These are phyloP conservation scores for Heliconius charithonia DNA, from an alignment of 2,888 invertebrate species.

Conservation along the genomic window DNA sequence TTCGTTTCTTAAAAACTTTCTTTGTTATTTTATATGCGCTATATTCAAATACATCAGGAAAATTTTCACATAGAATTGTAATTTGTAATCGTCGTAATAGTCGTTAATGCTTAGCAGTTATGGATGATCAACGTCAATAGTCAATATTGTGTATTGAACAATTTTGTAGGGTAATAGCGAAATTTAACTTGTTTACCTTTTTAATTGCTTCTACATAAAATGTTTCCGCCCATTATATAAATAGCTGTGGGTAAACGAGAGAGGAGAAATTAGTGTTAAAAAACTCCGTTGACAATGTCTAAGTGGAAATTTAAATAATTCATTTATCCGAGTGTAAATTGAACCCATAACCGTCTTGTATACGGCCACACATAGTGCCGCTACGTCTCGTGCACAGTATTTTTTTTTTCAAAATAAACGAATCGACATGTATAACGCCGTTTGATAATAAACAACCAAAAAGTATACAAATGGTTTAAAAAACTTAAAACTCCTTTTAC, in stretches of 20 bases:
- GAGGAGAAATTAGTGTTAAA: no score
- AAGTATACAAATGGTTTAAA: not conserved
- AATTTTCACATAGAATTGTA: not conserved
- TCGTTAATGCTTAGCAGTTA: not conserved
- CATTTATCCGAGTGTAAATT: no score
- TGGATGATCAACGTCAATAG: not conserved
- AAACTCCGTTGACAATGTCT: no score
- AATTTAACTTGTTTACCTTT: not conserved
- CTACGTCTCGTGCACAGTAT: no score
- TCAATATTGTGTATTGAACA: not conserved
- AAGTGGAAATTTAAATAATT: no score
- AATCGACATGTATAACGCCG: not conserved
- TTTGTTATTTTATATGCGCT: not conserved
- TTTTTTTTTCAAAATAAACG: no score
- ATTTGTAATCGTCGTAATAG: not conserved
- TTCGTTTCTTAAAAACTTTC: conserved; percentile 7
- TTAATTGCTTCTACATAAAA: not conserved
- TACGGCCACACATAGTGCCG: no score
- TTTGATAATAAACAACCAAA: not conserved
- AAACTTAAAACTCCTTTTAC: not conserved
- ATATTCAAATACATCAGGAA: not conserved
- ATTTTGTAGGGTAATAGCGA: conserved; percentile 3
- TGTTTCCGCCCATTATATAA: not conserved
- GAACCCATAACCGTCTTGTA: no score
- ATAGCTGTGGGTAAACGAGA: no score